These are phyloP conservation scores for Dryobota labecula DNA, from an alignment of 2,888 invertebrate species.

Conservation along the genomic window DNA sequence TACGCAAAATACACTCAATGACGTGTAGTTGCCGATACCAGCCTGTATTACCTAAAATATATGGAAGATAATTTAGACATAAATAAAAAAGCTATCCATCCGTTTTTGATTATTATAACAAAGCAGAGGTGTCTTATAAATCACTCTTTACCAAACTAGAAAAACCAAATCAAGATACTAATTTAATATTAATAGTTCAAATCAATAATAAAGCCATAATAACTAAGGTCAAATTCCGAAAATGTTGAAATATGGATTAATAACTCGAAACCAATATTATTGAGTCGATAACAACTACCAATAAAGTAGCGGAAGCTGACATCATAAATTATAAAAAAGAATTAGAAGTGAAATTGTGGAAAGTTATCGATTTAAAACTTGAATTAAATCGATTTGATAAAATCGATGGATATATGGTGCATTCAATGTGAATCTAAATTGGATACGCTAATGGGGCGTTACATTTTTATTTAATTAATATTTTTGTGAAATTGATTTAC, in stretches of 20 bases:
- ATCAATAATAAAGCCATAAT: constrained; percentile 54
- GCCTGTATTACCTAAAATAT: no score
- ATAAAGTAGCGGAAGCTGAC: constrained; percentile 59
- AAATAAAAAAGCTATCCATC: not conserved
- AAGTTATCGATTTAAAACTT: constrained; percentile 48
- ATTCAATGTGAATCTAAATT: constrained; percentile 12
- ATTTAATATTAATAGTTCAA: constrained; percentile 43
- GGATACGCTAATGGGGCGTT: not conserved
- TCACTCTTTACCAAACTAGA: constrained; percentile 1
- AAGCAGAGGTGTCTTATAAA: constrained; percentile 1
- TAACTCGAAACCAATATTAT: constrained; percentile 49
- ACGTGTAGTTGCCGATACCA: no score
- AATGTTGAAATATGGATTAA: constrained; percentile 54
- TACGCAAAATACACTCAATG: no score
- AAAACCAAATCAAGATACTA: constrained; percentile 51
- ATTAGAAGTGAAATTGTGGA: constrained; percentile 57
- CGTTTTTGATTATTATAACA: not conserved
- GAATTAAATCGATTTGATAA: constrained; percentile 38
- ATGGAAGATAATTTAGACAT: not conserved
- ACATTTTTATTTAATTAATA: constrained; percentile 18
- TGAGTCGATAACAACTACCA: constrained; percentile 46
- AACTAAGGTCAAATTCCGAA: constrained; percentile 37
- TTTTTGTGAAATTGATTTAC: constrained; percentile 15
- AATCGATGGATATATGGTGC: constrained; percentile 29
- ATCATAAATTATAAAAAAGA: constrained; percentile 56